phyloP scores from a whole-genome alignment of 1,140 invertebrate genomes.

The Hylyphantes graminicola region DNA sequence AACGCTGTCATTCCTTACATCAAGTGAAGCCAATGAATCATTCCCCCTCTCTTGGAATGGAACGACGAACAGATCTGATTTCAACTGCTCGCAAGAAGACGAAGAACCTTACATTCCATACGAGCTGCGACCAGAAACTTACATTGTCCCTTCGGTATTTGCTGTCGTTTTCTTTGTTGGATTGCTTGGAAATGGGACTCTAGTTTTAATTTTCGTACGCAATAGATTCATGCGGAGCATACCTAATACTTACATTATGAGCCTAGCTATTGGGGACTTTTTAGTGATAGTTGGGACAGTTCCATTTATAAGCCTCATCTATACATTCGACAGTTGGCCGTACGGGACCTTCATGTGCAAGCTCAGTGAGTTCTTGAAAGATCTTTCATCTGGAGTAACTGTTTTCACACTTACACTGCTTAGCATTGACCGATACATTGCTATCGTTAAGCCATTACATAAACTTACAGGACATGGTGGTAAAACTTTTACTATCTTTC shows the following conservation, averaged over 20 bases:
- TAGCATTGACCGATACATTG: constrained; percentile 87
- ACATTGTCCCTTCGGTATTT: constrained; percentile 86
- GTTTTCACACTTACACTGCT: constrained; percentile 91
- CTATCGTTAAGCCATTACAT: constrained; percentile 83
- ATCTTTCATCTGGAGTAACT: constrained; percentile 90
- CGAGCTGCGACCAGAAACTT: constrained; percentile 79
- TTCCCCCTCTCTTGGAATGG: too few relatives aligned
- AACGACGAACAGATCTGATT: too few relatives aligned
- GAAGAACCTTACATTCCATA: constrained; percentile 76
- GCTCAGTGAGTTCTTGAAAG: constrained; percentile 85
- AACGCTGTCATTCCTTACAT: too few relatives aligned
- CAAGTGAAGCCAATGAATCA: too few relatives aligned
- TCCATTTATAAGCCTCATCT: constrained; percentile 82
- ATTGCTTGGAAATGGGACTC: constrained; percentile 85
- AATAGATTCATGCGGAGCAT: constrained; percentile 86
- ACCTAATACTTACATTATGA: constrained; percentile 89
- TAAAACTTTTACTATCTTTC: constrained; percentile 67
- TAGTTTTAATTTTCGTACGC: constrained; percentile 84
- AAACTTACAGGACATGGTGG: constrained; percentile 73
- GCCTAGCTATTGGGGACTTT: constrained; percentile 82
- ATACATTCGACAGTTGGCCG: constrained; percentile 87
- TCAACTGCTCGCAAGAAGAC: neutral
- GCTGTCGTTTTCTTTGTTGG: constrained; percentile 87
- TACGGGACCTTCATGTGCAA: constrained; percentile 81
- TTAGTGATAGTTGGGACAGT: constrained; percentile 79